Conservation (phyloP, 2,888 invertebrate genomes). For the Argyra leucocephala region DNA sequence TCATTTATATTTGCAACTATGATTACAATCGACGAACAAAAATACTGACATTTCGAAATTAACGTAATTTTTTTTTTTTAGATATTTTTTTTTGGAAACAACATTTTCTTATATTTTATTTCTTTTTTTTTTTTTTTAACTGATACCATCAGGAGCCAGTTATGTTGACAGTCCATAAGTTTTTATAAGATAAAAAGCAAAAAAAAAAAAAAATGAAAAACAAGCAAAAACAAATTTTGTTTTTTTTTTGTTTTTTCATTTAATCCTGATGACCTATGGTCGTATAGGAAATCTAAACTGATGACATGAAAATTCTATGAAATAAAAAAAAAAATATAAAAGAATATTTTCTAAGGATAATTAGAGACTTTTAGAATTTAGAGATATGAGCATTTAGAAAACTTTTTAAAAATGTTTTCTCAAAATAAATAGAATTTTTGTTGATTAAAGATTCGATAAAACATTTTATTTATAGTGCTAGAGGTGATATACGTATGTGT, state of each 20-base stretch:
- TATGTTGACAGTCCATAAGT: background rate
- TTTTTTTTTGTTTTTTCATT: background rate
- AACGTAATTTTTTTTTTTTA: background rate
- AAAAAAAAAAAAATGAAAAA: too few relatives aligned
- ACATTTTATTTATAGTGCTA: too few relatives aligned
- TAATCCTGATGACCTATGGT: background rate
- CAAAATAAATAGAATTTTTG: too few relatives aligned
- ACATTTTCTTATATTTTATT: too few relatives aligned
- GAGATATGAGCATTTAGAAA: too few relatives aligned
- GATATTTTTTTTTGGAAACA: background rate
- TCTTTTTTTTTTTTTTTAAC: background rate
- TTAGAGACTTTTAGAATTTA: too few relatives aligned
- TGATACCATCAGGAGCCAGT: slow-evolving; percentile 1
- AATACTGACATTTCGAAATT: background rate
- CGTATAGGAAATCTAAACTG: background rate
- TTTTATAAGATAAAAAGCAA: background rate
- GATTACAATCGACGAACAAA: background rate
- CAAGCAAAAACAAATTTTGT: background rate
- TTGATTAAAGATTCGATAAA: too few relatives aligned
- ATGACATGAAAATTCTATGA: background rate
- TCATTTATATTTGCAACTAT: background rate
- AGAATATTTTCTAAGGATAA: too few relatives aligned
- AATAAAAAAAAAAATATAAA: too few relatives aligned
- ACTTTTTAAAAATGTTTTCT: too few relatives aligned
- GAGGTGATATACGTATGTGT: too few relatives aligned